Evolutionary conservation across 2,797 vertebrate genomes (phyloP).

Genomic region (Sarcophilus harrisii): DNA sequence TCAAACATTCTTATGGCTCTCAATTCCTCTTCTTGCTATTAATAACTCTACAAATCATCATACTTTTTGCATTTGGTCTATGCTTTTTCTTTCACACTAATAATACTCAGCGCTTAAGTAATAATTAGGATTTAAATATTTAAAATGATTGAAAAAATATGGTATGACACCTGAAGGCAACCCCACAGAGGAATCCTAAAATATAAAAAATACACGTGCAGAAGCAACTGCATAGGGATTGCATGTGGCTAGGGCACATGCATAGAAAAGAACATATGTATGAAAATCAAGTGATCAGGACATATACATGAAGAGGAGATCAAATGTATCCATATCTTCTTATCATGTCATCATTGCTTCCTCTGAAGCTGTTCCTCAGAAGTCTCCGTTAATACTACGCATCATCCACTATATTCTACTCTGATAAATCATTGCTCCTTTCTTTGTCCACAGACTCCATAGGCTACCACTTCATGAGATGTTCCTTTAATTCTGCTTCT

Average conservation of each 20-base stretch:
- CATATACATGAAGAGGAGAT: neutral
- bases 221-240: neutral
- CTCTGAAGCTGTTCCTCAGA: neutral
- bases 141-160: neutral
- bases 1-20: neutral
- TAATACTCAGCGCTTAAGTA: conserved; percentile 18
- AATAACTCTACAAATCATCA: conserved; percentile 44
- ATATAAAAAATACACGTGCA: neutral
- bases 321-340: neutral
- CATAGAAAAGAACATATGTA: neutral
- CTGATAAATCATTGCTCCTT: neutral
- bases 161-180: neutral
- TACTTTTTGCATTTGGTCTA: conserved; percentile 24
- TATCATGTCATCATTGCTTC: neutral
- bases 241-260: neutral
- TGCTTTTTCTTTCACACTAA: conserved; percentile 32
- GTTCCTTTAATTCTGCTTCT: neutral
- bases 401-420: neutral
- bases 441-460: neutral
- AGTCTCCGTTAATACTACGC: neutral
- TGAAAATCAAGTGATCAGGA: neutral
- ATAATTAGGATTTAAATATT: neutral
- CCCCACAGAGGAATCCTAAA: neutral
- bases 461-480: neutral
- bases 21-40: conserved; percentile 57